Conservation (phyloP, 2,797 vertebrate species). For the Petrocephalus schoutedeni region DNA sequence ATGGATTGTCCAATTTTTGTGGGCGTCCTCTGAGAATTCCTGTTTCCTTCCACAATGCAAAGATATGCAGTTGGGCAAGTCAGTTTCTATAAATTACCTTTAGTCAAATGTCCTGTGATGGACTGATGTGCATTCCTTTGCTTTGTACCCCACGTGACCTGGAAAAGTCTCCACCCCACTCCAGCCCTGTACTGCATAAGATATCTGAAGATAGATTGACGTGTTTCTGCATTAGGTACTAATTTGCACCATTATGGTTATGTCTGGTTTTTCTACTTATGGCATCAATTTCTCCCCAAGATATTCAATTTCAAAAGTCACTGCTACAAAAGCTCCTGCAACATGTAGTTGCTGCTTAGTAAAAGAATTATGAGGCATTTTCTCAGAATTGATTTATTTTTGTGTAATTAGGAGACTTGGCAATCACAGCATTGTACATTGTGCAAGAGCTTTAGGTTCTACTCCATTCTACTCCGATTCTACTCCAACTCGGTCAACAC, state of each 20-base stretch:
- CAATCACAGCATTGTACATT: background rate
- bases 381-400: background rate
- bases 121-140: background rate
- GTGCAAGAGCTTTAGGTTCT: background rate
- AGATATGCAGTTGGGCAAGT: background rate
- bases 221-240: background rate
- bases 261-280: background rate
- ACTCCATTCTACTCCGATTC: background rate
- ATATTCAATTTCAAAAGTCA: background rate
- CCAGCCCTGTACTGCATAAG: background rate
- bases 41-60: background rate
- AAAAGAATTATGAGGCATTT: conserved; percentile 2
- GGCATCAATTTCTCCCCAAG: background rate
- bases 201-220: background rate
- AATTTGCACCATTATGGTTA: background rate
- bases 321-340: background rate
- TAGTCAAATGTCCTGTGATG: background rate
- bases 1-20: background rate
- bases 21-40: background rate
- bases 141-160: background rate
- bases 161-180: background rate
- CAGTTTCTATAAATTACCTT: background rate
- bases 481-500: background rate
- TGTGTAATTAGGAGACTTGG: conserved; percentile 5
- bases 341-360: background rate